phyloP scores from a whole-genome alignment of 2,888 invertebrate genomes.

The Platypus cylindrus region DNA sequence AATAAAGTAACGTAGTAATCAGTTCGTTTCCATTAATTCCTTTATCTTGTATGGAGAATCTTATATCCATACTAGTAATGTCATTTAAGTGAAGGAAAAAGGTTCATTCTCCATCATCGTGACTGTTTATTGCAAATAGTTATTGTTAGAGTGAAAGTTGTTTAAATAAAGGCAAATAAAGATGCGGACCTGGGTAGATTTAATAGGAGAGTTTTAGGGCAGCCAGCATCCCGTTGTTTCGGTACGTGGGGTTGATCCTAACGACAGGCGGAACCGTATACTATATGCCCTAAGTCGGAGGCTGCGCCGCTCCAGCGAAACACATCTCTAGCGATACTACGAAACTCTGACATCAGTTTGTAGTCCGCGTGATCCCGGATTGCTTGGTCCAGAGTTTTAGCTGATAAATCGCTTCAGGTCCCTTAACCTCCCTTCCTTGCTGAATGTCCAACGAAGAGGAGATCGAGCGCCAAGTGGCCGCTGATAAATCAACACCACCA shows the following conservation, averaged over 20 bases:
- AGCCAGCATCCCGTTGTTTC: constrained; percentile 20
- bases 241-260: constrained; percentile 20
- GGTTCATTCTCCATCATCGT: too few species aligned
- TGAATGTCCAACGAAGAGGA: constrained; percentile 15
- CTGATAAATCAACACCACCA: too few species aligned
- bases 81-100: too few species aligned
- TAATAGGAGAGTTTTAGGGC: constrained; percentile 16
- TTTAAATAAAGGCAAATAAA: too few species aligned
- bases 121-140: too few species aligned
- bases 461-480: constrained; percentile 11
- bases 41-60: too few species aligned
- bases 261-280: constrained; percentile 21
- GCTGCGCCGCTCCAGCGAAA: constrained; percentile 34
- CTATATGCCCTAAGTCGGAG: constrained; percentile 22
- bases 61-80: too few species aligned
- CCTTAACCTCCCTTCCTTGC: constrained; percentile 16
- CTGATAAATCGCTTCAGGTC: constrained; percentile 14
- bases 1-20: too few species aligned
- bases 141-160: background rate
- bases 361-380: constrained; percentile 28
- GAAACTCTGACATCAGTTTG: constrained; percentile 25
- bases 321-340: constrained; percentile 26
- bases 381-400: constrained; percentile 23
- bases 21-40: too few species aligned
- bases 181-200: constrained; percentile 14